Evolutionary conservation across 2,797 vertebrate species (phyloP).

Genomic region (Phataginus tetradactyla): DNA sequence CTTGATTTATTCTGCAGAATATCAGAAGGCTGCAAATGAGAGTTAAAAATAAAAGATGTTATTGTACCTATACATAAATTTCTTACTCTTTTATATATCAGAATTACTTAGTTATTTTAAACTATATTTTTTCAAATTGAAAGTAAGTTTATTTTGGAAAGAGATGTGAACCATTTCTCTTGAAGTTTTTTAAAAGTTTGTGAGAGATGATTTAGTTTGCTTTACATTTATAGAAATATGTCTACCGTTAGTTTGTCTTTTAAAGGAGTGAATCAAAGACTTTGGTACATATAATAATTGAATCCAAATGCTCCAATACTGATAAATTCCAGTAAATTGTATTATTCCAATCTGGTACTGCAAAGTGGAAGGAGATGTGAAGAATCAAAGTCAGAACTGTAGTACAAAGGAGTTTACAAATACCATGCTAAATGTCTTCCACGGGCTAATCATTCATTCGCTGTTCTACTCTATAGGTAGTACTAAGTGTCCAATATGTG

Average conservation of each 20-base stretch:
- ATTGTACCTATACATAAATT: not conserved
- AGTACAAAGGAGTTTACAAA: not conserved
- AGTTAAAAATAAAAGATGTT: not conserved
- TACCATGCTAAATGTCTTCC: not conserved
- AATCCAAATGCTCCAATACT: not conserved
- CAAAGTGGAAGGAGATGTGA: not conserved
- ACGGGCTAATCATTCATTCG: not conserved
- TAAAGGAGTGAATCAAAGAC: not conserved
- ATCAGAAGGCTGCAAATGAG: not conserved
- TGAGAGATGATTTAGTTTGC: not conserved
- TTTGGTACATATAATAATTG: not conserved
- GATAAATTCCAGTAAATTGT: not conserved
- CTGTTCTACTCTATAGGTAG: not conserved
- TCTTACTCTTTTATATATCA: not conserved
- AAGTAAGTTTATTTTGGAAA: constrained; percentile 19
- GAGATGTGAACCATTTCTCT: not conserved
- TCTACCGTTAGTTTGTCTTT: not conserved
- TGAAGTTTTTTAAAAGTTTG: not conserved
- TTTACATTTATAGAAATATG: not conserved
- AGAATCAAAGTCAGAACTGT: not conserved
- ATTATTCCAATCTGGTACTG: not conserved
- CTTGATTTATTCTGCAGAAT: not conserved
- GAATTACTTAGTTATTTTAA: not conserved
- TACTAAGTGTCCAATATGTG: not conserved
- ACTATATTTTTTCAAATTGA: not conserved